Conservation (phyloP, 1,140 invertebrate species). For the Hestina assimilis region DNA sequence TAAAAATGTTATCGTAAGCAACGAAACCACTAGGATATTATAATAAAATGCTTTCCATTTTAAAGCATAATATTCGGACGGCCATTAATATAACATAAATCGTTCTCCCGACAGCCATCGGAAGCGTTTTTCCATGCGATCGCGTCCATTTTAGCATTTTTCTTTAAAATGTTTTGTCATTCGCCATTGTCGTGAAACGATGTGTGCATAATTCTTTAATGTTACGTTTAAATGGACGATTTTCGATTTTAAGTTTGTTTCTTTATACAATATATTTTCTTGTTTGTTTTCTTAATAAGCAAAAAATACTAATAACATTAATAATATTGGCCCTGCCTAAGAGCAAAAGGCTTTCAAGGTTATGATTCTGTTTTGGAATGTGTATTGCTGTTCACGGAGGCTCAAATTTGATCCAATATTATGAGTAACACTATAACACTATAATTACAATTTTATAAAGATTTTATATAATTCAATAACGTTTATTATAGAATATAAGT, state of each 20-base stretch:
- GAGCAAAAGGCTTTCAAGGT: no score
- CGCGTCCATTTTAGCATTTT: slow-evolving; percentile 25
- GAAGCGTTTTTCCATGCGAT: slow-evolving; percentile 40
- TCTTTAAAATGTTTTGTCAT: slow-evolving; percentile 27
- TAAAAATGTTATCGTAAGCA: no score
- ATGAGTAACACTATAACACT: no score
- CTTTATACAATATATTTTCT: not conserved
- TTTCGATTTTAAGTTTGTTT: not conserved
- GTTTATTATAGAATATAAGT: no score
- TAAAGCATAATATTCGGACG: slow-evolving; percentile 8
- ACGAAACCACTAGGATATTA: not conserved
- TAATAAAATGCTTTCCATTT: slow-evolving; percentile 7
- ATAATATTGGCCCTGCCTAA: no score
- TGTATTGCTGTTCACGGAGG: no score
- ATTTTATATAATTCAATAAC: no score
- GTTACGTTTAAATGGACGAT: slow-evolving; percentile 16
- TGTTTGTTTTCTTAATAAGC: no score
- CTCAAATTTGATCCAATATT: no score
- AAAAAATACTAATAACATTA: no score
- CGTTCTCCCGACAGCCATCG: slow-evolving; percentile 17
- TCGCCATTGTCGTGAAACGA: slow-evolving; percentile 29
- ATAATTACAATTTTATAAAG: no score
- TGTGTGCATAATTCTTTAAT: slow-evolving; percentile 42
- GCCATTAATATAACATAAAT: slow-evolving; percentile 15
- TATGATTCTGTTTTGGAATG: no score